These are phyloP conservation scores for Lepidocyrtoides sp. DNA, from an alignment of 2,888 invertebrate genomes.

Conservation along the genomic window DNA sequence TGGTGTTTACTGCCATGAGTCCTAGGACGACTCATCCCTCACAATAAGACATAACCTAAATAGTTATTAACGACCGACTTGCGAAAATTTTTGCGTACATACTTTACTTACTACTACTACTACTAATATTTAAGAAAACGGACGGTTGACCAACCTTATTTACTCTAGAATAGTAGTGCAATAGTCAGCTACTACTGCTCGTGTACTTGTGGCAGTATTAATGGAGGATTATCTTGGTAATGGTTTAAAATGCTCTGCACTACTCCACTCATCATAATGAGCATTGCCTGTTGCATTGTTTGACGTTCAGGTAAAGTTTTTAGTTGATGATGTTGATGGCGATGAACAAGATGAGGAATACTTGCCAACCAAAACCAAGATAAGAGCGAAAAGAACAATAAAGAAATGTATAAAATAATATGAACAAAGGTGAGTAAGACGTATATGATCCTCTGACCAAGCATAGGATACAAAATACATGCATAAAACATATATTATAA, in stretches of 20 bases:
- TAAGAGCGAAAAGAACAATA: conserved; percentile 50
- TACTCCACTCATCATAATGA: conserved; percentile 17
- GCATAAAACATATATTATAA: too few relatives aligned
- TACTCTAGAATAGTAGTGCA: conserved; percentile 40
- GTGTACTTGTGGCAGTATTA: conserved; percentile 26
- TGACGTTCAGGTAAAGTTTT: conserved; percentile 13
- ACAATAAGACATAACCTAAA: conserved; percentile 76
- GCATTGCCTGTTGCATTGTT: conserved; percentile 25
- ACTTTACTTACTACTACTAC: background rate
- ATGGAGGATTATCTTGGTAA: conserved; percentile 75
- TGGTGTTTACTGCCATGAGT: conserved; percentile 63
- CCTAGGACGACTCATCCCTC: conserved; percentile 73
- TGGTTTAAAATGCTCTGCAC: conserved; percentile 69
- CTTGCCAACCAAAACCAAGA: conserved; percentile 61
- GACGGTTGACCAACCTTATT: conserved; percentile 73
- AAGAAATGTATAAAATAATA: background rate
- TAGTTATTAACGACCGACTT: conserved; percentile 77
- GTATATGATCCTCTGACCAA: conserved; percentile 73
- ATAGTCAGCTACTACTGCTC: too few relatives aligned
- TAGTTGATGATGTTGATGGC: too few relatives aligned
- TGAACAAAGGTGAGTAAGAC: conserved; percentile 72
- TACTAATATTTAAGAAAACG: conserved; percentile 19
- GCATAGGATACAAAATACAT: conserved; percentile 21
- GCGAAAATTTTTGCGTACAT: conserved; percentile 75
- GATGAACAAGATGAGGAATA: conserved; percentile 59